These are phyloP conservation scores for Chesias legatella DNA, from an alignment of 2,888 invertebrate genomes.

Conservation along the genomic window DNA sequence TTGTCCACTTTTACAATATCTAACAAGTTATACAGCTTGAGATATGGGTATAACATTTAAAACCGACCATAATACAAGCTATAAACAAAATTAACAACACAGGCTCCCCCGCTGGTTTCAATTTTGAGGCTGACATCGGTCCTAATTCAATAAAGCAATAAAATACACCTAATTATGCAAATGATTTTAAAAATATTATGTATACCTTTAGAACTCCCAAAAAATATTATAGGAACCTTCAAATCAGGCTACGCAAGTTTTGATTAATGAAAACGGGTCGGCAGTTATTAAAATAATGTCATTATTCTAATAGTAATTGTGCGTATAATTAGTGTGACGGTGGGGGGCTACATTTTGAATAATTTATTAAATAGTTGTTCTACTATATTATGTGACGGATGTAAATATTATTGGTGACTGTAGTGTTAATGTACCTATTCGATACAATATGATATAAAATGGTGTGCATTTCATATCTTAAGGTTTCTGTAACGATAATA, in stretches of 20 bases:
- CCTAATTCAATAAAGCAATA: conserved; percentile 81
- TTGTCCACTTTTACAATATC: conserved; percentile 62
- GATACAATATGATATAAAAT: too few relatives aligned
- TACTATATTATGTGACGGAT: conserved; percentile 20
- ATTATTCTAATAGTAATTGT: conserved; percentile 59
- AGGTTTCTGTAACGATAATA: too few relatives aligned
- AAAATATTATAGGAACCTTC: conserved; percentile 68
- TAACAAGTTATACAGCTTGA: conserved; percentile 71
- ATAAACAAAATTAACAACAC: conserved; percentile 81
- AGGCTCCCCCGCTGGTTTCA: conserved; percentile 75
- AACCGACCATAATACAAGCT: conserved; percentile 75
- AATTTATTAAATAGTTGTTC: conserved; percentile 33
- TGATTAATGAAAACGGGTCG: conserved; percentile 60
- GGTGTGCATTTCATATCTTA: too few relatives aligned
- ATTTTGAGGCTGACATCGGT: conserved; percentile 78
- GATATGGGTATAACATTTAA: conserved; percentile 73
- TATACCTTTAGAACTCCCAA: conserved; percentile 62
- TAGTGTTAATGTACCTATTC: conserved; percentile 18
- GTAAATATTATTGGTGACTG: conserved; percentile 24
- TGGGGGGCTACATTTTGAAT: conserved; percentile 42
- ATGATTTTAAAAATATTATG: conserved; percentile 74
- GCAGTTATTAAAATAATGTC: conserved; percentile 53
- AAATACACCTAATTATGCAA: conserved; percentile 81
- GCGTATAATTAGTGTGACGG: conserved; percentile 47
- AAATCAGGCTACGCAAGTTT: conserved; percentile 51